phyloP scores from a whole-genome alignment of 2,797 vertebrate genomes.

The Sardinella longiceps region DNA sequence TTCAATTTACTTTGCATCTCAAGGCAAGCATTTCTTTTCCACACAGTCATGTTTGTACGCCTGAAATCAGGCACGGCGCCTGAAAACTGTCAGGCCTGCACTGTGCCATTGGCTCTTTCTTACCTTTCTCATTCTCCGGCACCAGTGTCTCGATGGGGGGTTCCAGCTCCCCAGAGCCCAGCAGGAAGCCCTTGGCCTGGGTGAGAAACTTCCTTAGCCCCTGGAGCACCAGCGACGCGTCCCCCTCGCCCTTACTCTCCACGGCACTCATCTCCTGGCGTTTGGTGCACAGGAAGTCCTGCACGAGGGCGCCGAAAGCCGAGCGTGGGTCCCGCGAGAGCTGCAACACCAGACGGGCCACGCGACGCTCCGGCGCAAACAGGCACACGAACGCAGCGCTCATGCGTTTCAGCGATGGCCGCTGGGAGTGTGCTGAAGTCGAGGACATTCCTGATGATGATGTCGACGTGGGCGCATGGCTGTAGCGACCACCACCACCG shows the following conservation, averaged over 20 bases:
- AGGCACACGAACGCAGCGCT: slow-evolving; percentile 86
- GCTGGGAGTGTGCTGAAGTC: slow-evolving; percentile 50
- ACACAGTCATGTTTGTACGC: too few relatives aligned
- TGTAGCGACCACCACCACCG: slow-evolving; percentile 45
- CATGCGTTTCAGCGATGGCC: slow-evolving; percentile 79
- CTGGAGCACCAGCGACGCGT: slow-evolving; percentile 75
- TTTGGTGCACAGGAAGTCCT: slow-evolving; percentile 79
- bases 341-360: slow-evolving; percentile 76
- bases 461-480: slow-evolving; percentile 47
- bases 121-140: slow-evolving; percentile 83
- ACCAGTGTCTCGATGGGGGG: slow-evolving; percentile 83
- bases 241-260: slow-evolving; percentile 12
- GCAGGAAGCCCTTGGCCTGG: slow-evolving; percentile 76
- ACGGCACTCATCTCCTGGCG: slow-evolving; percentile 67
- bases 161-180: slow-evolving; percentile 80
- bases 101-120: slow-evolving; percentile 70
- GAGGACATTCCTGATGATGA: slow-evolving; percentile 32
- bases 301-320: slow-evolving; percentile 78
- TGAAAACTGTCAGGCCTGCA: too few relatives aligned
- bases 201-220: slow-evolving; percentile 80
- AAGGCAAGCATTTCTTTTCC: too few relatives aligned
- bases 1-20: too few relatives aligned
- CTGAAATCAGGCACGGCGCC: too few relatives aligned
- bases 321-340: slow-evolving; percentile 79
- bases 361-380: slow-evolving; percentile 83